Base-by-base conservation (phyloP, 2,113 vertebrate species). In the Nothocercus nigrocapillus region DNA sequence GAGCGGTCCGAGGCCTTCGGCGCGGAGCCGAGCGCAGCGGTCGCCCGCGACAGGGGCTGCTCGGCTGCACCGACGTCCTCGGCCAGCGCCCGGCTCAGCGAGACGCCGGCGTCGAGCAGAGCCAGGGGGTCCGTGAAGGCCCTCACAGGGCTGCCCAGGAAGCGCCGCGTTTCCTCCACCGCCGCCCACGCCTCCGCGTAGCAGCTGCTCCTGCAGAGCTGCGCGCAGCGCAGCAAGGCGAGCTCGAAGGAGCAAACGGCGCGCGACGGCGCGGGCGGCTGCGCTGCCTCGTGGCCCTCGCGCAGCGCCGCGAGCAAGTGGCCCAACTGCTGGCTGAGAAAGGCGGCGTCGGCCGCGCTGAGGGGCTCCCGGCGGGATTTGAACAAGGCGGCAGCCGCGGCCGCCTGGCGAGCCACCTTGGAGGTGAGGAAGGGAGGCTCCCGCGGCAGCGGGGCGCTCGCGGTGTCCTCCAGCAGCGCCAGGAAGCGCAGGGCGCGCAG, bases 401-500 rank as follows among this genome's bases (percentile, higher is more conserved):
- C 97, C 2, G 97, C 89, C 44, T 98, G 94, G 66, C 93, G 94
- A 30, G 96, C 98, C 32, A 95, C 93, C 40, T 86, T 72, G 51
- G 88, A 49, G 93, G 97, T 51, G 93, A 96, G 96, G 72, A 96
- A 95, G 25, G 98, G 98, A 95, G 80, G 79, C 96, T 88, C 96
- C 51, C 24, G 94, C 68, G 74, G 91, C 17, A n/a, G 53, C 28
- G 7, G 16, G 8, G 14, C 59, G 1, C 11, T 27, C 38, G 82
- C 54, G 1, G 73, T 96, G 30, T 95, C 84, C 61, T 98, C 98
- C 92, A 98, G 87, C 82, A 99, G 95, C 72, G 98, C 94, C 22
- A 99, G 97, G 90, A 99, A 99, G 38, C 97, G 97, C 73, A 99
- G 94, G 38, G 99, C 98, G 88, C 97, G 98, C 68, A 99, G 80